Evolutionary conservation across 2,888 invertebrate species (phyloP).

Genomic region (Galerucella calmariensis): DNA sequence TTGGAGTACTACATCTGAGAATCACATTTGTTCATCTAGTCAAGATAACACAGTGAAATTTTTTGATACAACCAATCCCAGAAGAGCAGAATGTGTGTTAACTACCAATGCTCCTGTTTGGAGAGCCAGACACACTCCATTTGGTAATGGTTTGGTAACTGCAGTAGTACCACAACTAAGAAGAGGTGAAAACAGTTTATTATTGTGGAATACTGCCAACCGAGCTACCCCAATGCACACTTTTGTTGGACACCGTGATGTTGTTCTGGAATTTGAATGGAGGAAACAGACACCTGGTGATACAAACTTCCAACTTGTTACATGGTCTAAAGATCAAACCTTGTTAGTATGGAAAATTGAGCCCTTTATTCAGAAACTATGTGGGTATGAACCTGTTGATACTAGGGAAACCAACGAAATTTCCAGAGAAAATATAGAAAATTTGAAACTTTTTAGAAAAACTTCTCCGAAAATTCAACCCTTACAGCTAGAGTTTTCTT

Average conservation of each 20-base stretch:
- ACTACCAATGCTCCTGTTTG: slow-evolving; percentile 90
- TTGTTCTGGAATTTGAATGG: slow-evolving; percentile 96
- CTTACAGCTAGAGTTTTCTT: slow-evolving; percentile 80
- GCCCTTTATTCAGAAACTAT: slow-evolving; percentile 83
- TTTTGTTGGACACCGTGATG: slow-evolving; percentile 94
- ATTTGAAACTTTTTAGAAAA: slow-evolving; percentile 47
- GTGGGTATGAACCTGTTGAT: slow-evolving; percentile 75
- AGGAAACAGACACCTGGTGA: slow-evolving; percentile 73
- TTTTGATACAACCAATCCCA: slow-evolving; percentile 89
- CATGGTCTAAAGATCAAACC: slow-evolving; percentile 96
- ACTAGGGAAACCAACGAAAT: slow-evolving; percentile 43
- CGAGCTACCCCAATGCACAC: slow-evolving; percentile 86
- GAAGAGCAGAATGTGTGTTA: slow-evolving; percentile 85
- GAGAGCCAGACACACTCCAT: slow-evolving; percentile 84
- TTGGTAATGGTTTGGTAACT: slow-evolving; percentile 91
- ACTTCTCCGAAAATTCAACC: slow-evolving; percentile 68
- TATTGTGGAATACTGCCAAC: slow-evolving; percentile 80
- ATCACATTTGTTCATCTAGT: slow-evolving; percentile 89
- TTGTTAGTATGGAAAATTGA: slow-evolving; percentile 92
- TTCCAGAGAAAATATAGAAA: slow-evolving; percentile 38
- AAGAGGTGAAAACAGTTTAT: slow-evolving; percentile 85
- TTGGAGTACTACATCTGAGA: slow-evolving; percentile 90
- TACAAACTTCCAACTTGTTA: slow-evolving; percentile 84
- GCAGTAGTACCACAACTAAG: slow-evolving; percentile 92
- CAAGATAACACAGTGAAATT: slow-evolving; percentile 96